Conservation (phyloP, 2,797 vertebrate species). For the Myotis findleyi region DNA sequence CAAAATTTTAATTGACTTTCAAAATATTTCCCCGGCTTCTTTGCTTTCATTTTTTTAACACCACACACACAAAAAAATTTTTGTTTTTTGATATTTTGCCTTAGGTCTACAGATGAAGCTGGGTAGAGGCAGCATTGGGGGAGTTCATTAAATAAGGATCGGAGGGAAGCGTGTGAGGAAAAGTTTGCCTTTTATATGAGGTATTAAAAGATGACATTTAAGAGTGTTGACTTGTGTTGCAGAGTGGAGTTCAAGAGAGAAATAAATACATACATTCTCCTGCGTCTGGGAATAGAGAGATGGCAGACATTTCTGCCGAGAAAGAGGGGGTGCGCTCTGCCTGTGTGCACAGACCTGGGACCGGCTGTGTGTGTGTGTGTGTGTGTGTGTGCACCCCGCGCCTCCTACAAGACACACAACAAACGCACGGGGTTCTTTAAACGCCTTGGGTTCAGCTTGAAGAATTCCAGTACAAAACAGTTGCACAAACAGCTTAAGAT, state of each 20-base stretch:
- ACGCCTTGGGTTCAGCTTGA: conserved; percentile 81
- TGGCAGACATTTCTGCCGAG: conserved; percentile 64
- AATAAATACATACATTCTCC: conserved; percentile 73
- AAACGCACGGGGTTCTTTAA: conserved; percentile 74
- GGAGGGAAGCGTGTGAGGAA: conserved; percentile 82
- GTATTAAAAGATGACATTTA: conserved; percentile 85
- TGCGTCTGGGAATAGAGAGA: conserved; percentile 65
- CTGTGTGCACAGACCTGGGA: neutral
- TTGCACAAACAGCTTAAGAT: conserved; percentile 83
- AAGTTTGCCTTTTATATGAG: conserved; percentile 87
- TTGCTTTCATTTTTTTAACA: conserved; percentile 88
- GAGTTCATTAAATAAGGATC: conserved; percentile 86
- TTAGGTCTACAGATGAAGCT: conserved; percentile 85
- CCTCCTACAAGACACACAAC: conserved; percentile 58
- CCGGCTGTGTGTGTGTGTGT: conserved; percentile 15
- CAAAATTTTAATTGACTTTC: conserved; percentile 97
- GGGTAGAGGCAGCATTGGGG: conserved; percentile 79
- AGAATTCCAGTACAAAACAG: conserved; percentile 82
- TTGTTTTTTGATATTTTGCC: conserved; percentile 79
- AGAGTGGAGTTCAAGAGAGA: conserved; percentile 72
- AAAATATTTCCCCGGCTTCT: conserved; percentile 93
- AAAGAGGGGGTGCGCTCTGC: conserved; percentile 20
- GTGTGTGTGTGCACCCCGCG: neutral
- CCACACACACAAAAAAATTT: conserved; percentile 81
- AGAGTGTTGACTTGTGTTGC: conserved; percentile 80